Percentiles rank a stretch among this genome's conserved stretches.
phyloP scores from a whole-genome alignment of 2,888 invertebrate genomes.

The Polymixis lichenea region DNA sequence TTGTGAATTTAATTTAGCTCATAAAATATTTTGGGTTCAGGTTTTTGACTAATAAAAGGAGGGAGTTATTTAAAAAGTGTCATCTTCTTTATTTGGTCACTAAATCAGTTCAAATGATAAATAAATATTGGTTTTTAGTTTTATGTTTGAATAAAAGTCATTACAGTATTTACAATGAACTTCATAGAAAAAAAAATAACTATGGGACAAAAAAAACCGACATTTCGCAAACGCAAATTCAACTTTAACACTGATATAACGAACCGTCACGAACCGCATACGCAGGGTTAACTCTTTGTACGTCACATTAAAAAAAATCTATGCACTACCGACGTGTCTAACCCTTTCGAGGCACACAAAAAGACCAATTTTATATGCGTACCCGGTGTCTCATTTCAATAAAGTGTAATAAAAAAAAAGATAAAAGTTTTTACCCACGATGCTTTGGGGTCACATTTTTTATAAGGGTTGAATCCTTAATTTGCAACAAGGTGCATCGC shows the following conservation, averaged over 20 bases:
- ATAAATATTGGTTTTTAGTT: not conserved
- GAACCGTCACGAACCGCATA: conserved; percentile 86
- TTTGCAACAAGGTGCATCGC: conserved; percentile 90
- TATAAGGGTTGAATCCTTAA: conserved; percentile 87
- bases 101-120: not conserved
- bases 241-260: conserved; percentile 87
- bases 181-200: conserved; percentile 30
- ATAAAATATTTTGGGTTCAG: not conserved
- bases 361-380: conserved; percentile 89
- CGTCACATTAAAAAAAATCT: conserved; percentile 77
- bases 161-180: conserved; percentile 13
- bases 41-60: not conserved
- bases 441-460: conserved; percentile 88
- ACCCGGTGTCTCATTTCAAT: conserved; percentile 91
- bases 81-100: not conserved
- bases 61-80: not conserved
- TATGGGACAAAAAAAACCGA: conserved; percentile 30
- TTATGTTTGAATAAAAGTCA: not conserved
- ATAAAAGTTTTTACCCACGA: conserved; percentile 90
- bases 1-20: not conserved
- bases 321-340: conserved; percentile 79
- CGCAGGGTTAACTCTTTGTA: conserved; percentile 81
- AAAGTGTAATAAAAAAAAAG: conserved; percentile 86
- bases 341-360: conserved; percentile 84
- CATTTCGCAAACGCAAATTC: conserved; percentile 79